phyloP scores from a whole-genome alignment of 2,113 vertebrate genomes.

The Sinocyclocheilus anophthalmus region DNA sequence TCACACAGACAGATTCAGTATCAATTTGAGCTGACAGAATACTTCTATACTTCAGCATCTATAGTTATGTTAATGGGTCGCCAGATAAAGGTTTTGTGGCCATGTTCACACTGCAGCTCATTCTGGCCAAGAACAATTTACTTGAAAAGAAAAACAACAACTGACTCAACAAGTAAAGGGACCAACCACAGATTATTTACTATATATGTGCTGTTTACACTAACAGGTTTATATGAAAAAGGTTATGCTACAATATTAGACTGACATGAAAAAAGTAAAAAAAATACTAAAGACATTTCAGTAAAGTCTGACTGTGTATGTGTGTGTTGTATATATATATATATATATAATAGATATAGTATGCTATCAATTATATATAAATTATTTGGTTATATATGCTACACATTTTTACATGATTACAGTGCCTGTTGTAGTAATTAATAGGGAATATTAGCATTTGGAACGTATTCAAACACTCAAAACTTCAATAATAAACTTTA shows the following conservation, averaged over 20 bases:
- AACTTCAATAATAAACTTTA: not conserved
- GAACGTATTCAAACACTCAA: not conserved
- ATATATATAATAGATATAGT: too few relatives aligned
- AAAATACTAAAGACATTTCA: too few relatives aligned
- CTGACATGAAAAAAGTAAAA: not conserved
- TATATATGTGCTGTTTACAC: too few relatives aligned
- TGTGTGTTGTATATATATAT: too few relatives aligned
- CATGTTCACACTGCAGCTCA: not conserved
- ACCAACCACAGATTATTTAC: not conserved
- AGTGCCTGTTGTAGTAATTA: not conserved
- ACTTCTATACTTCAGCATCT: conserved; percentile 16
- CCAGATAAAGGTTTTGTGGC: not conserved
- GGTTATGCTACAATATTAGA: not conserved
- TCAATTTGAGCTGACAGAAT: not conserved
- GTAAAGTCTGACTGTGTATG: too few relatives aligned
- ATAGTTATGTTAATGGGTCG: not conserved
- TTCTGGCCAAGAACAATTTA: not conserved
- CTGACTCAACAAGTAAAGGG: not conserved
- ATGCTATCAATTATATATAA: too few relatives aligned
- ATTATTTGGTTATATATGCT: not conserved
- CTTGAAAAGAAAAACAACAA: not conserved
- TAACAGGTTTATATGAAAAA: not conserved
- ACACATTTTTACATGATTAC: not conserved
- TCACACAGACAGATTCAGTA: not conserved
- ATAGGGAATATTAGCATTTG: not conserved